Percentiles rank a stretch among this genome's conserved stretches.
Conservation (phyloP, 2,888 invertebrate genomes). For the Apantesis nais region DNA sequence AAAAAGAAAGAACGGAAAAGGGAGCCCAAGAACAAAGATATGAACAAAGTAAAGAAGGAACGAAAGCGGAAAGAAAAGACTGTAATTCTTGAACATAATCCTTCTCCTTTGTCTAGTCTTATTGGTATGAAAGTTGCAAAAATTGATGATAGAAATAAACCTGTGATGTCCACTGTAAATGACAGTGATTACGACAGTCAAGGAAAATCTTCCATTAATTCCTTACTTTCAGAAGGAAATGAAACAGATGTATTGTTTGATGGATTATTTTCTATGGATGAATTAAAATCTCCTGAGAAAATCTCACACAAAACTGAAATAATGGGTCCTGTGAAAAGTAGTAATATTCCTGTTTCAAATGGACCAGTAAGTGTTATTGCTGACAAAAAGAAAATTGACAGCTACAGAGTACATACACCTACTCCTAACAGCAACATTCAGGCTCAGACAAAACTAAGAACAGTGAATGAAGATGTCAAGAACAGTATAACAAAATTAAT, state of each 20-base stretch:
- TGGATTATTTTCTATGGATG: conserved; percentile 71
- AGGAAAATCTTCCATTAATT: conserved; percentile 61
- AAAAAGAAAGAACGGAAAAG: conserved; percentile 21
- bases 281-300: conserved; percentile 62
- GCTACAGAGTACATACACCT: conserved; percentile 1
- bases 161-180: conserved; percentile 37
- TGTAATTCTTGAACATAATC: conserved; percentile 24
- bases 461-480: conserved; percentile 59
- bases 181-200: conserved; percentile 68
- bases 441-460: conserved; percentile 14
- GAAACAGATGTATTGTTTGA: conserved; percentile 64
- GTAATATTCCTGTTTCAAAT: conserved; percentile 3
- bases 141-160: conserved; percentile 13
- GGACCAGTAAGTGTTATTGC: conserved; percentile 6
- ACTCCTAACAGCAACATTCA: not conserved
- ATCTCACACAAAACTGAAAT: conserved; percentile 27
- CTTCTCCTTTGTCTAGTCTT: conserved; percentile 59
- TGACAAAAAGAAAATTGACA: conserved; percentile 18
- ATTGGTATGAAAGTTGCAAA: conserved; percentile 68
- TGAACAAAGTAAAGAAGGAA: conserved; percentile 49
- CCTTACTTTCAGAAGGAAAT: conserved; percentile 56
- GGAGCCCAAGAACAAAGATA: conserved; percentile 31
- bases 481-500: conserved; percentile 64
- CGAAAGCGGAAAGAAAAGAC: conserved; percentile 24
- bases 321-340: conserved; percentile 14